phyloP scores from a whole-genome alignment of 1,140 invertebrate species.

The Procambarus clarkii region DNA sequence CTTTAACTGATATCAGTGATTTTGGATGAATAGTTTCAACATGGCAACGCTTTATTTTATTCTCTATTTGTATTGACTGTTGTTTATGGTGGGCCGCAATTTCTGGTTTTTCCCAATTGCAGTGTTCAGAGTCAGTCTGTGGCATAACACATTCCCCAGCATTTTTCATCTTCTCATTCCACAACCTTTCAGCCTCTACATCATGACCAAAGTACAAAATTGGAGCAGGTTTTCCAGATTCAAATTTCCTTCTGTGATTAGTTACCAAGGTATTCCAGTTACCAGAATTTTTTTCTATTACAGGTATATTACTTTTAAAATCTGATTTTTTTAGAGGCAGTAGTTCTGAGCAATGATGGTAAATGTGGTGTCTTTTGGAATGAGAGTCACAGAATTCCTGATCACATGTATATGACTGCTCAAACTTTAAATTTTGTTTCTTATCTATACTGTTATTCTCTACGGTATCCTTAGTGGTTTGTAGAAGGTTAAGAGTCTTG shows the following conservation, averaged over 20 bases:
- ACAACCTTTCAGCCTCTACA: conserved; percentile 32
- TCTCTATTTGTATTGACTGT: background rate
- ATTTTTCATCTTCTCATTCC: conserved; percentile 41
- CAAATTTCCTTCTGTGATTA: background rate
- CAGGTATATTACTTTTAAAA: background rate
- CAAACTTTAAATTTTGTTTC: background rate
- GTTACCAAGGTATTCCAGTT: background rate
- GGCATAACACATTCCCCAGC: background rate
- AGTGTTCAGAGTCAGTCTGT: background rate
- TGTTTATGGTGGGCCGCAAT: background rate
- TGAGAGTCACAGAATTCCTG: background rate
- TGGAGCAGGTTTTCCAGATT: conserved; percentile 3
- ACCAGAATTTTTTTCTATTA: background rate
- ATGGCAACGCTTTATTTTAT: background rate
- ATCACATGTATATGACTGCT: background rate
- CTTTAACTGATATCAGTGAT: background rate
- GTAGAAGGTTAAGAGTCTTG: background rate
- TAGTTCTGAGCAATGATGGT: background rate
- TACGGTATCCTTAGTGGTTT: background rate
- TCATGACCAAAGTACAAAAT: conserved; percentile 26
- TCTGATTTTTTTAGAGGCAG: background rate
- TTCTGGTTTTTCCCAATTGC: background rate
- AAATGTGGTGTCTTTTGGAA: background rate
- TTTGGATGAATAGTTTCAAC: background rate
- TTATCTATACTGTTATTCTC: background rate